Evolutionary conservation across 2,797 vertebrate species (phyloP).

Genomic region (Muscicapa comitata): DNA sequence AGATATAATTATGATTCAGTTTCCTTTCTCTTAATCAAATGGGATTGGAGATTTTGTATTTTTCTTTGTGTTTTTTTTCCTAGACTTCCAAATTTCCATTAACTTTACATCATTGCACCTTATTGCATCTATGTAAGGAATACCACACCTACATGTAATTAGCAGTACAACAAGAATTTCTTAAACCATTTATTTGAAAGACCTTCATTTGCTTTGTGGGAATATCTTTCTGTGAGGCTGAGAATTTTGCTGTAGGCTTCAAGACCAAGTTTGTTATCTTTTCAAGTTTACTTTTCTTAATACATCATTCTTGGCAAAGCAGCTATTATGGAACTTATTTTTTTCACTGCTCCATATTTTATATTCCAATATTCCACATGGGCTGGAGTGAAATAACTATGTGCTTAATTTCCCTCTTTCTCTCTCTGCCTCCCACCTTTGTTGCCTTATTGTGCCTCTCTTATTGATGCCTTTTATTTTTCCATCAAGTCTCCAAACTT

Average conservation of each 20-base stretch:
- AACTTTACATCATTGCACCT: not conserved
- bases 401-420: not conserved
- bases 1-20: not conserved
- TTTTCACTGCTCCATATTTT: not conserved
- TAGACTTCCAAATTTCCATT: not conserved
- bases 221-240: not conserved
- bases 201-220: not conserved
- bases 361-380: not conserved
- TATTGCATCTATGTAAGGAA: not conserved
- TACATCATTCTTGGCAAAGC: not conserved
- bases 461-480: slow-evolving; percentile 2
- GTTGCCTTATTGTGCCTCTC: not conserved
- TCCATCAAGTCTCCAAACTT: not conserved
- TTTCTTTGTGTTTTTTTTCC: not conserved
- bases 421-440: not conserved
- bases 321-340: not conserved
- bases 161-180: not conserved
- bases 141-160: not conserved
- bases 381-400: not conserved
- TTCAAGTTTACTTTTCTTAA: not conserved
- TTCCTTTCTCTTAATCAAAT: not conserved
- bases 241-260: not conserved
- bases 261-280: not conserved
- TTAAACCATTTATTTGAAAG: not conserved
- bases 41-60: not conserved